Evolutionary conservation across 1,140 invertebrate genomes (phyloP), one percentile per base, ranked within the genome.

Genomic region (Macrocentrus cingulum): DNA sequence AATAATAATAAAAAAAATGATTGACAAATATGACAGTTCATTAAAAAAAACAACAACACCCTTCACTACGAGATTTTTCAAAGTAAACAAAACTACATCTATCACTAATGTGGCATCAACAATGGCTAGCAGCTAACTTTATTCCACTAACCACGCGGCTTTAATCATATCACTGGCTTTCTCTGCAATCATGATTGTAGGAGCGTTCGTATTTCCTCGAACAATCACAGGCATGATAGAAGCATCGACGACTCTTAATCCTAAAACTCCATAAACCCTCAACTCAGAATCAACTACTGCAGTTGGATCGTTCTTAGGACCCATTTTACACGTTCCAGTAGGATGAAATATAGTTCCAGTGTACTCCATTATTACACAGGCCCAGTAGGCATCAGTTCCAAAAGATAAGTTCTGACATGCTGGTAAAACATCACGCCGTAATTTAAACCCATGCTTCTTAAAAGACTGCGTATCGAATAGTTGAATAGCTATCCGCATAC

Each of bases 291-390:
- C 86, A 0, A 89, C 84, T 2, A 90, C 87, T 32, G 89, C 79
- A 19, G 77, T 70, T 42, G 76, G 59, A 76, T 91, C 89, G 9
- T 55, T 66, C 3, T 66, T 66, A 0, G 84, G 82, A 6, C 90
- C 91, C 91, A 93, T 93, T 75, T 88, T 91, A 18, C 85, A 86
- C 0, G 90, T 91, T 0, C 89, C 87, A 5, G 84, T 82, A 3
- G 88, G 87, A 75, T 91, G 89, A 61, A 85, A 91, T 1, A 88
- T 74, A 0, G 87, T 88, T 1, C 77, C 75, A 4, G 83, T 82
- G 69, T 87, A 82, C 55, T 87, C 79, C 25, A 79, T 80, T 2
- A 87, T 77, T 8, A 84, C 82, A 66, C 88, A 90, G 41, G 70
- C 71, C 85, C 86, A 89, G 65, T 88, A 88, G 0, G 82, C 79